Base-by-base conservation (phyloP, 2,888 invertebrate species). In the Drosophila cognata region DNA sequence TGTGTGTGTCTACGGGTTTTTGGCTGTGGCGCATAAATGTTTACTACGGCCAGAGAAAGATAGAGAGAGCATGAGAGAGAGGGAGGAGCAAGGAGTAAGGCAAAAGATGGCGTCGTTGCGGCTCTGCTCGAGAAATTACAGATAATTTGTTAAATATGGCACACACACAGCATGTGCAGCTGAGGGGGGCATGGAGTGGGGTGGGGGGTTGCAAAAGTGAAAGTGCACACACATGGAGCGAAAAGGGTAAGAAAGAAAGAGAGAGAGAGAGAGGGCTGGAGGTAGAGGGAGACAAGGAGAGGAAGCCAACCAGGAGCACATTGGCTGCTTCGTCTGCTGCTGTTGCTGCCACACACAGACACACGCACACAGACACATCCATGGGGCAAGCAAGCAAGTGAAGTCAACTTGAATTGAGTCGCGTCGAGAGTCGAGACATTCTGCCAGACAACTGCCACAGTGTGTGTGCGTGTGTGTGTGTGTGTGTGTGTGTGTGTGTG, bases 71-170 rank as follows among this genome's bases (percentile, higher is more conserved):
- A 1, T 21, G 0, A 4, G 7, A 35, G 16, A 13, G 28, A 18
- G 5, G 16, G 68, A 55, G 57, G 41, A 13, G 16, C 41, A 31
- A 57, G 46, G 25, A 46, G 46, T 25, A 46, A 16, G 56, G 81
- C 78, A 77, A 79, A 78, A 79, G 79, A 79, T 79, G 79, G 79
- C 79, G 81, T 74, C 65, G 81, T 63, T 80, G 77, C 64, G 77
- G 77, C 64, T 74, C 77, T 87, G 77, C 79, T 79, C 77, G 86
- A 91, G 91, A 91, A 90, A 91, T 89, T 91, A 83, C 87, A 89
- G 90, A 91, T 91, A 91, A 91, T 91, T 91, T 91, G 85, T 82
- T 82, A 89, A 89, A 90, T 89, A 86, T 90, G 88, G 82, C 80
- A 82, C 31, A 57, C 31, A 57, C 56, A 31, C 85, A 84, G 74